Evolutionary conservation across 2,888 invertebrate genomes (phyloP).

Genomic region (Bombyx huttoni): DNA sequence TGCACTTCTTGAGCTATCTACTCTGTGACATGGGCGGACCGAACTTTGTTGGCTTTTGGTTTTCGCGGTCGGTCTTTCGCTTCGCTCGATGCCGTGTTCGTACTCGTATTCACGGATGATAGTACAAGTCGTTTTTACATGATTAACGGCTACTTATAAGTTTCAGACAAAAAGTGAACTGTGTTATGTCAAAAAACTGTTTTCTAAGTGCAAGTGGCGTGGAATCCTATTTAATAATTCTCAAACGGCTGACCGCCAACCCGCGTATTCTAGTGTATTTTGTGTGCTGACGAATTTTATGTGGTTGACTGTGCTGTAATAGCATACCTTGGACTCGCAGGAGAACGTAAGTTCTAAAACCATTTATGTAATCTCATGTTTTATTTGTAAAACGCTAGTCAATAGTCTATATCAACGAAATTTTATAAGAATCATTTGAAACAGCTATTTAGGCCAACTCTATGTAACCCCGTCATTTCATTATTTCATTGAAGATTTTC

Average conservation of each 20-base stretch:
- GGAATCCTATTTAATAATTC: conserved; percentile 25
- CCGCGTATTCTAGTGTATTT: conserved; percentile 38
- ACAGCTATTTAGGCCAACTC: no score
- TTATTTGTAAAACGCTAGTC: background rate
- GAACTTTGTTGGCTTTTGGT: conserved; percentile 33
- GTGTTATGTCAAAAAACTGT: conserved; percentile 41
- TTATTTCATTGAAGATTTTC: no score
- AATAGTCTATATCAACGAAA: no score
- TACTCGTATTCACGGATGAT: conserved; percentile 63
- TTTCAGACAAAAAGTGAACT: conserved; percentile 27
- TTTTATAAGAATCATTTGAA: no score
- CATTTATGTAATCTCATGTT: background rate
- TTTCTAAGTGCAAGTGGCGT: conserved; percentile 41
- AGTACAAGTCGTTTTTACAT: conserved; percentile 41
- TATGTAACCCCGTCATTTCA: no score
- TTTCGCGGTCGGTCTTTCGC: conserved; percentile 56
- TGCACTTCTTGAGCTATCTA: conserved; percentile 12
- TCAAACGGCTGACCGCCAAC: conserved; percentile 29
- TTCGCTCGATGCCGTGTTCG: conserved; percentile 62
- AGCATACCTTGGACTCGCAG: conserved; percentile 31
- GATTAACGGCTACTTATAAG: conserved; percentile 46
- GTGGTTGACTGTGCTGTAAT: conserved; percentile 43
- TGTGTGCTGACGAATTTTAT: conserved; percentile 49
- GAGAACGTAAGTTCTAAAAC: conserved; percentile 29
- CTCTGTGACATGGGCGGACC: conserved; percentile 44